Evolutionary conservation across 2,113 vertebrate genomes (phyloP).

Genomic region (Vulpes lagopus): DNA sequence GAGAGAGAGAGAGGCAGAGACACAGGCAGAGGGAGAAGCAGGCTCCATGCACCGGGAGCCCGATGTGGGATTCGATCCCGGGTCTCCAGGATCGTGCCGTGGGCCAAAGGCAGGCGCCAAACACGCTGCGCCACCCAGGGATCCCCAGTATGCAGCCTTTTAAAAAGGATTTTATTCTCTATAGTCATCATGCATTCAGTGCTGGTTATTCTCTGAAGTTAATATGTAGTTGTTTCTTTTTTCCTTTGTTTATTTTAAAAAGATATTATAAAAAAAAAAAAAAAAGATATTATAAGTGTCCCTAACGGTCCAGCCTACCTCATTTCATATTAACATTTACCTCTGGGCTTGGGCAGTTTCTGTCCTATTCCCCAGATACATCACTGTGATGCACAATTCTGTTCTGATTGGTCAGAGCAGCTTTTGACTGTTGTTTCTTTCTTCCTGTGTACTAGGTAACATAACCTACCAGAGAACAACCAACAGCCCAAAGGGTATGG

Average conservation of each 20-base stretch:
- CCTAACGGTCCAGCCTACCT: not conserved
- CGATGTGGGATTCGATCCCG: too few relatives aligned
- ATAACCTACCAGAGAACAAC: not conserved
- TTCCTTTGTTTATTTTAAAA: not conserved
- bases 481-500: not conserved
- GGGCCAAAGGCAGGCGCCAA: too few relatives aligned
- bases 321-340: slow-evolving; percentile 39
- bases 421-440: not conserved
- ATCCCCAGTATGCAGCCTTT: not conserved
- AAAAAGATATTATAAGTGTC: not conserved
- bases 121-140: too few relatives aligned
- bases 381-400: not conserved
- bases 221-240: not conserved
- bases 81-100: too few relatives aligned
- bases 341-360: not conserved
- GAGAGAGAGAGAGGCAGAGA: too few relatives aligned
- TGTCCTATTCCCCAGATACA: not conserved
- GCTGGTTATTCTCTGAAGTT: not conserved
- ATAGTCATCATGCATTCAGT: not conserved
- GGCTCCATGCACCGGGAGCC: too few relatives aligned
- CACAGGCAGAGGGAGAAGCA: too few relatives aligned
- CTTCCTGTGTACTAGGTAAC: not conserved
- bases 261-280: too few relatives aligned
- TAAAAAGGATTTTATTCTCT: slow-evolving; percentile 38
- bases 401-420: not conserved